Base-by-base conservation (phyloP, 2,113 vertebrate species). In the Dendropsophus ebraccatus region DNA sequence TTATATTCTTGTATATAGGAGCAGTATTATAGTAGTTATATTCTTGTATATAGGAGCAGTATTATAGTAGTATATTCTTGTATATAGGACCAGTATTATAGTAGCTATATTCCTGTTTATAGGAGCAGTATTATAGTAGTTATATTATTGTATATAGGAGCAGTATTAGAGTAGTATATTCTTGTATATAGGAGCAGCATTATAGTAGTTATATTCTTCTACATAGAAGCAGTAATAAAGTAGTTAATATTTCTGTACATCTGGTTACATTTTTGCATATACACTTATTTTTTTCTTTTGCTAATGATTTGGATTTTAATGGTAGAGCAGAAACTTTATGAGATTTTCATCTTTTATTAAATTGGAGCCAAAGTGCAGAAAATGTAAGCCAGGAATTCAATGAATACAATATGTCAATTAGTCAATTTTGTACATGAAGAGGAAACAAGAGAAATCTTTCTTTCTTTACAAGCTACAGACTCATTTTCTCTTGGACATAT, bases 391-490 rank as follows among this genome's bases (percentile, higher is more conserved):
- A 50, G 45, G 28, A 17, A 50, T 5, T 75, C 21, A 28, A 75
- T 75, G 45, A 76, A 76, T 41, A 52, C n/a, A 19, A 37, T 28
- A 50, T 50, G 28, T 30, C 73, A 76, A 76, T 75, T 76, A 76
- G 47, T 52, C 45, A 76, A 19, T 50, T 76, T 76, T 30, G 14
- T 30, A 50, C 13, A 76, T 50, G 1, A 50, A 60, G 56, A 41
- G 35, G 17, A 80, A 80, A 80, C 35, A 41, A 45, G 32, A 23
- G 77, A 17, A 16, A 60, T 80, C 35, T 80, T 23, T 74, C 45
- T 17, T 35, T 50, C 47, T 75, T 75, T 80, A 60, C 23, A 41
- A 60, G 54, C 30, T 41, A 25, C 35, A 80, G 37, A 14, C 19
- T 58, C 28, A 14, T 37, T 60, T 25, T n/a, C 16, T 60, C 52